phyloP scores from a whole-genome alignment of 92 coral and sea anemone genomes.

The Bergia puertoricense region DNA sequence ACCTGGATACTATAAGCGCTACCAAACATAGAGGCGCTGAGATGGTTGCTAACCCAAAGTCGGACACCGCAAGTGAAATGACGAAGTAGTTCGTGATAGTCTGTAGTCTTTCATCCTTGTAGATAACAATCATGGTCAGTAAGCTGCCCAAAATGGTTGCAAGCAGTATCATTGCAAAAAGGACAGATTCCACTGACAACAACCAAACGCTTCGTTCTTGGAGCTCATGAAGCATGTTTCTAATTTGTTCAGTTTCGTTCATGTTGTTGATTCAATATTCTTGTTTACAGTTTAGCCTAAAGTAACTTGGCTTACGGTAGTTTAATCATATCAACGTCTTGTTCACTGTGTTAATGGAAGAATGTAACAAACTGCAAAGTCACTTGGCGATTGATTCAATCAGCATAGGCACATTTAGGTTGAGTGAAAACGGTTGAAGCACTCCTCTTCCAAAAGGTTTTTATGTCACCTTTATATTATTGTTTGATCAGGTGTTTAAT shows the following conservation, averaged over 20 bases:
- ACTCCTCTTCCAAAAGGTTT: no score
- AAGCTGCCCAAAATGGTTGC: slow-evolving; percentile 48
- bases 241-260: not conserved
- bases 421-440: no score
- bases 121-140: slow-evolving; percentile 49
- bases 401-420: no score
- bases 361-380: no score
- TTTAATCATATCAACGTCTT: no score
- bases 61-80: slow-evolving; percentile 57
- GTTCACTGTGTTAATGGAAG: no score
- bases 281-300: not conserved
- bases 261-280: not conserved
- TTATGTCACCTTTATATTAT: no score
- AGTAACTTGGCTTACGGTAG: no score
- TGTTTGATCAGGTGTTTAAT: no score
- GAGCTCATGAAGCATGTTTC: slow-evolving; percentile 36
- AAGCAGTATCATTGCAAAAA: slow-evolving; percentile 30
- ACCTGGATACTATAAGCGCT: slow-evolving; percentile 29
- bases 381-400: no score
- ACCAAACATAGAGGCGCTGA: slow-evolving; percentile 46
- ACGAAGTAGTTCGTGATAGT: slow-evolving; percentile 55
- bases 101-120: slow-evolving; percentile 41
- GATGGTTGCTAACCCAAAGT: slow-evolving; percentile 47
- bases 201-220: slow-evolving; percentile 43
- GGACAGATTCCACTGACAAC: slow-evolving; percentile 49